phyloP scores from a whole-genome alignment of 2,113 vertebrate species.

The Grammomys dolichurus region DNA sequence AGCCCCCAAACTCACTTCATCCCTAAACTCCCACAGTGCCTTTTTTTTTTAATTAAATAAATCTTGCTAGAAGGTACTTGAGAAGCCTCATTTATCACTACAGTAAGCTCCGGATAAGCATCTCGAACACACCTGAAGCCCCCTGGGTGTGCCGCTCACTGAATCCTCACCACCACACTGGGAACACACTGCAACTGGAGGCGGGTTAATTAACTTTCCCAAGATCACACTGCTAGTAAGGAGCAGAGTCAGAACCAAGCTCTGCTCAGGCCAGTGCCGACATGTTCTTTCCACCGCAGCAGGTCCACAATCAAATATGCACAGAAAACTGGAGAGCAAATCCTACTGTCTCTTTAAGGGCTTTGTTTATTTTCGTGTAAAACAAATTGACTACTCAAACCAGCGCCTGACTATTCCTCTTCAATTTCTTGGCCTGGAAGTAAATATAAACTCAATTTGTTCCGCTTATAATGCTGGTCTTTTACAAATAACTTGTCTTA shows the following conservation, averaged over 20 bases:
- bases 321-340: background rate
- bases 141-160: background rate
- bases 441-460: conserved; percentile 73
- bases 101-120: background rate
- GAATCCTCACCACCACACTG: background rate
- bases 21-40: background rate
- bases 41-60: background rate
- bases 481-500: conserved; percentile 73
- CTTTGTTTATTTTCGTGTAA: conserved; percentile 52
- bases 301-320: background rate
- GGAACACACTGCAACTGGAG: background rate
- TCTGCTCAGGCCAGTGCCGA: background rate
- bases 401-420: conserved; percentile 41
- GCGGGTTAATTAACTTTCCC: background rate
- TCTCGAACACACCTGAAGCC: rapidly evolving
- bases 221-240: background rate
- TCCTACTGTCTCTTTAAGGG: background rate
- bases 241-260: background rate
- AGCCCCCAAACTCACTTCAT: background rate
- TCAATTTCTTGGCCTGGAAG: conserved; percentile 62
- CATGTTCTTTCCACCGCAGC: background rate
- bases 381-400: conserved; percentile 37
- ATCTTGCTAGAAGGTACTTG: background rate
- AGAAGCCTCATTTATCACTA: conserved; percentile 1
- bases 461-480: conserved; percentile 65